A percentile compares a stretch with the other conserved stretches of the same genome.
phyloP scores from a whole-genome alignment of 2,888 invertebrate genomes.

The Pseudococcus viburni region DNA sequence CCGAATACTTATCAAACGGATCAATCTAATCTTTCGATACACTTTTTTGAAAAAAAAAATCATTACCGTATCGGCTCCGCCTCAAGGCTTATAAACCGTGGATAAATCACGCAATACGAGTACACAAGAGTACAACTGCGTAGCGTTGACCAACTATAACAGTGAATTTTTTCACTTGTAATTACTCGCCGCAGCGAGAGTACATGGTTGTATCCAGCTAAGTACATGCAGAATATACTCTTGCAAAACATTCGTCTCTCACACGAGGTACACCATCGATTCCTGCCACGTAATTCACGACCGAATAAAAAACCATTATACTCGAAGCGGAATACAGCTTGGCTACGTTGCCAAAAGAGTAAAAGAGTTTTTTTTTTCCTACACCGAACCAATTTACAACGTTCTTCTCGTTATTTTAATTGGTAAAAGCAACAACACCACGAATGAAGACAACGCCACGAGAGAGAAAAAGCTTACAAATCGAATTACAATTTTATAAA shows the following conservation, averaged over 20 bases:
- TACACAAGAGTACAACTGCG: constrained; percentile 11
- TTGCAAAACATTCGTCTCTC: not conserved
- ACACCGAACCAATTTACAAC: constrained; percentile 38
- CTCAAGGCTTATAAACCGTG: constrained; percentile 17
- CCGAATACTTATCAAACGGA: not conserved
- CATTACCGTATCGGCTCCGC: constrained; percentile 17
- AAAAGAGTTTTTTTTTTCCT: not conserved
- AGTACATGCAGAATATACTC: not conserved
- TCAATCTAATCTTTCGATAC: not conserved
- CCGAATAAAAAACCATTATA: constrained; percentile 38
- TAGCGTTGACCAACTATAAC: constrained; percentile 23
- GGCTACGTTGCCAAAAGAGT: constrained; percentile 51
- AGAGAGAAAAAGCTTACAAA: constrained; percentile 1
- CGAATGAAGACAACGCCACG: not conserved
- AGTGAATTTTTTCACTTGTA: constrained; percentile 11
- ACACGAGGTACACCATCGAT: constrained; percentile 9
- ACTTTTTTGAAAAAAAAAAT: constrained; percentile 5
- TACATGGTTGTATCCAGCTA: not conserved
- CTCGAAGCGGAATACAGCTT: constrained; percentile 41
- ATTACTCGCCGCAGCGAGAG: not conserved
- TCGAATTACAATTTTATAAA: not conserved
- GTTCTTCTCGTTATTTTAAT: constrained; percentile 20
- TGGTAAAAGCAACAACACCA: not conserved
- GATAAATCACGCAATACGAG: constrained; percentile 8
- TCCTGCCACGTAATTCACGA: not conserved